phyloP scores from a whole-genome alignment of 2,113 vertebrate species.

The Ameiurus melas region DNA sequence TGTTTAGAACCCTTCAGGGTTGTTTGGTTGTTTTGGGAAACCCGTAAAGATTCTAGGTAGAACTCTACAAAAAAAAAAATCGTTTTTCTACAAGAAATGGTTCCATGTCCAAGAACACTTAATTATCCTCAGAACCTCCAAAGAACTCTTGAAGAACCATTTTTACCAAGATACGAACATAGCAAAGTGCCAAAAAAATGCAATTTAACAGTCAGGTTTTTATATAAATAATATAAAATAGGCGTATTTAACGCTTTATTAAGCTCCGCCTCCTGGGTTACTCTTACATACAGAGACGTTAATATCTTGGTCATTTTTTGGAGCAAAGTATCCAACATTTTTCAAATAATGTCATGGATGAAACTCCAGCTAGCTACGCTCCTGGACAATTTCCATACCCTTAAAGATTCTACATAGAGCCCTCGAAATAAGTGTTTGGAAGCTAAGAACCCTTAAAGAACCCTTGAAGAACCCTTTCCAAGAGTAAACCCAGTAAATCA shows the following conservation, averaged over 20 bases:
- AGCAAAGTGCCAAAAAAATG: background rate
- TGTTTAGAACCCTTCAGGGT: background rate
- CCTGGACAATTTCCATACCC: background rate
- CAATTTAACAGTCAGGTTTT: background rate
- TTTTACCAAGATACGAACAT: background rate
- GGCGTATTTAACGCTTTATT: background rate
- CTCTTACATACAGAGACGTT: background rate
- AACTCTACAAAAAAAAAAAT: background rate
- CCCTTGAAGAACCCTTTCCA: background rate
- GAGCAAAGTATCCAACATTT: background rate
- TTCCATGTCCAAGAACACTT: background rate
- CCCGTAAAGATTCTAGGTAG: background rate
- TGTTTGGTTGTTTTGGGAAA: background rate
- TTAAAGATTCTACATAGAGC: background rate
- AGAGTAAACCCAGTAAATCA: background rate
- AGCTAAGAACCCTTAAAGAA: background rate
- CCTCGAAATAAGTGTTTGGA: background rate
- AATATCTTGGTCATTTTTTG: background rate
- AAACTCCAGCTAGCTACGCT: background rate
- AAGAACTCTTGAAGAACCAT: background rate
- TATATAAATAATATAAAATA: background rate
- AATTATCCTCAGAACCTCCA: background rate
- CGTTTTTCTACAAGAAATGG: background rate
- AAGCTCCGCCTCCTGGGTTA: background rate
- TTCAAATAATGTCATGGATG: background rate